Conservation (phyloP, 2,888 invertebrate species). For the Lithodes maja region DNA sequence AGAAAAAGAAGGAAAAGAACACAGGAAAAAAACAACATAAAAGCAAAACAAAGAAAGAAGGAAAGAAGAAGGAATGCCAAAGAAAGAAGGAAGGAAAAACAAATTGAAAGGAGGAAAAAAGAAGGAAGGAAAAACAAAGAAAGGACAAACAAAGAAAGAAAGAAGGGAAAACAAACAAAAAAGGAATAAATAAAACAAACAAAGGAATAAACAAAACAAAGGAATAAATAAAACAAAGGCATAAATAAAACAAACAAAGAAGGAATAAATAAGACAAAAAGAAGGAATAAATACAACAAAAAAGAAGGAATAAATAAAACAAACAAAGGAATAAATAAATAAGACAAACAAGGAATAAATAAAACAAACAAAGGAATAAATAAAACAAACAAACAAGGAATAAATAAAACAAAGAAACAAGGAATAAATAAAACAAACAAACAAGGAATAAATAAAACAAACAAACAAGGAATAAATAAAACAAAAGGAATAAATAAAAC, state of each 20-base stretch:
- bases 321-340: neutral
- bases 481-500: too few relatives aligned
- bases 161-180: neutral
- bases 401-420: too few relatives aligned
- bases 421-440: too few relatives aligned
- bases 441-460: too few relatives aligned
- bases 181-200: too few relatives aligned
- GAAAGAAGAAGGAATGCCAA: neutral
- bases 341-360: neutral
- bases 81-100: neutral
- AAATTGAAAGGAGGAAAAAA: neutral
- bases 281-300: neutral
- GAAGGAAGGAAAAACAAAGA: neutral
- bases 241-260: too few relatives aligned
- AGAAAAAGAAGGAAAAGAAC: neutral
- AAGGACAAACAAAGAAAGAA: neutral
- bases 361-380: too few relatives aligned
- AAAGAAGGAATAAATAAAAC: neutral
- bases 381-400: too few relatives aligned
- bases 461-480: too few relatives aligned
- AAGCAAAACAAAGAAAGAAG: neutral
- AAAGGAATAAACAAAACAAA: too few relatives aligned
- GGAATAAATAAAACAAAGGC: too few relatives aligned
- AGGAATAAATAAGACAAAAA: neutral
- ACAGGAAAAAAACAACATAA: neutral